Conservation (phyloP, 2,113 vertebrate species). For the Melospiza melodia region DNA sequence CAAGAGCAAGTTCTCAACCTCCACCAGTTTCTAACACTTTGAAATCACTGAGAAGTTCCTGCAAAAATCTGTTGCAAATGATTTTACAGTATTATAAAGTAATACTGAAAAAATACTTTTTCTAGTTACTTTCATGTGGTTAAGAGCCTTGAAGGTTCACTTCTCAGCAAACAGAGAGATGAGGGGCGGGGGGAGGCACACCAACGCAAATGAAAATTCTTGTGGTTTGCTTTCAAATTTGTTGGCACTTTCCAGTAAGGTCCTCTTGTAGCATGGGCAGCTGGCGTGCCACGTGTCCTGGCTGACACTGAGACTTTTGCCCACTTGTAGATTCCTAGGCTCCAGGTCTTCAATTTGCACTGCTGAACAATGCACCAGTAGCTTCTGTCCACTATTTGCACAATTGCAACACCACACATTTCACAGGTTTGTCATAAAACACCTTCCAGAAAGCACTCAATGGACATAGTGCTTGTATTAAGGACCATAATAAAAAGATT, state of each 20-base stretch:
- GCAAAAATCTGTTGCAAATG: neutral
- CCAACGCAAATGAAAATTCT: conserved; percentile 40
- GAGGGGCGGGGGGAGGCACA: neutral
- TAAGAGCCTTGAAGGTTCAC: conserved; percentile 16
- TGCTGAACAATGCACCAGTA: neutral
- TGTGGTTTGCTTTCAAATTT: conserved; percentile 43
- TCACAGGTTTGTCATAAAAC: neutral
- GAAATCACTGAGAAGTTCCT: neutral
- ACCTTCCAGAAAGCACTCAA: neutral
- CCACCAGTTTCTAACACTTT: neutral
- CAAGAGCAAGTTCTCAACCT: conserved; percentile 18
- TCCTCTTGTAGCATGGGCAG: neutral
- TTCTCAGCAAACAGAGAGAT: conserved; percentile 12
- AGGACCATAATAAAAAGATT: neutral
- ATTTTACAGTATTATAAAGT: neutral
- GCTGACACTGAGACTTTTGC: neutral
- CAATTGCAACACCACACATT: neutral
- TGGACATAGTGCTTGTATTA: neutral
- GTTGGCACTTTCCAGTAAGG: neutral
- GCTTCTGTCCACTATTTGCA: neutral
- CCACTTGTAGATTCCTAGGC: neutral
- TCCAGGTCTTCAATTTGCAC: neutral
- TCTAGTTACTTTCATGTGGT: conserved; percentile 47
- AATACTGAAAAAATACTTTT: conserved; percentile 21
- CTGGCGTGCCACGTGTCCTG: neutral